A percentile compares a stretch with the other conserved stretches of the same genome.
Conservation (phyloP, 2,797 vertebrate species). For the Tympanoctomys barrerae region DNA sequence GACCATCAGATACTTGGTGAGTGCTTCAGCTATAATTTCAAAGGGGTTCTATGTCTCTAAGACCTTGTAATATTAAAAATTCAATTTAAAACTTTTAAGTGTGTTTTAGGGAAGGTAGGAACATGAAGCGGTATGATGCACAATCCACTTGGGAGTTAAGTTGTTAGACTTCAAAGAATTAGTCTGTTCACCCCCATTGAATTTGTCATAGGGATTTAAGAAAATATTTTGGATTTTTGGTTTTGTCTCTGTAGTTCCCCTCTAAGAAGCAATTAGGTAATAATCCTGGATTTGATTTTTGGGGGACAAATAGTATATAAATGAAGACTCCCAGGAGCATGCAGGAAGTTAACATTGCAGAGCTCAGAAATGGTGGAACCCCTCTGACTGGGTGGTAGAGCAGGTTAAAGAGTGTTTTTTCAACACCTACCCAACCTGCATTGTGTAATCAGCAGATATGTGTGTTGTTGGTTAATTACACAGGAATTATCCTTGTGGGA, state of each 20-base stretch:
- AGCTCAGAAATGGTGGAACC: background rate
- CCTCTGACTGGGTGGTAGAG: background rate
- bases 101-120: conserved; percentile 37
- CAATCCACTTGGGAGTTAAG: conserved; percentile 57
- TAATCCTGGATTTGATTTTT: conserved; percentile 68
- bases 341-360: background rate
- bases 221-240: conserved; percentile 58
- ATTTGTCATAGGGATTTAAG: conserved; percentile 66
- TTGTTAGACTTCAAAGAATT: conserved; percentile 63
- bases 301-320: background rate
- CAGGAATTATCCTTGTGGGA: conserved; percentile 1
- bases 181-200: conserved; percentile 51
- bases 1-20: background rate
- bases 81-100: conserved; percentile 37
- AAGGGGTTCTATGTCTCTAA: conserved; percentile 13
- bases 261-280: conserved; percentile 66
- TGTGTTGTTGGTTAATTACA: background rate
- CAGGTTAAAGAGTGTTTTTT: conserved; percentile 8
- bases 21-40: background rate
- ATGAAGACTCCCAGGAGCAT: background rate
- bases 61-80: conserved; percentile 33
- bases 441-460: background rate
- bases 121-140: conserved; percentile 19
- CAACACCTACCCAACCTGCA: background rate
- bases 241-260: conserved; percentile 59